Percentiles rank a stretch among this genome's conserved stretches.
These are phyloP conservation scores for Dipodomys ordii DNA, from an alignment of 2,113 vertebrate species.

Conservation along the genomic window DNA sequence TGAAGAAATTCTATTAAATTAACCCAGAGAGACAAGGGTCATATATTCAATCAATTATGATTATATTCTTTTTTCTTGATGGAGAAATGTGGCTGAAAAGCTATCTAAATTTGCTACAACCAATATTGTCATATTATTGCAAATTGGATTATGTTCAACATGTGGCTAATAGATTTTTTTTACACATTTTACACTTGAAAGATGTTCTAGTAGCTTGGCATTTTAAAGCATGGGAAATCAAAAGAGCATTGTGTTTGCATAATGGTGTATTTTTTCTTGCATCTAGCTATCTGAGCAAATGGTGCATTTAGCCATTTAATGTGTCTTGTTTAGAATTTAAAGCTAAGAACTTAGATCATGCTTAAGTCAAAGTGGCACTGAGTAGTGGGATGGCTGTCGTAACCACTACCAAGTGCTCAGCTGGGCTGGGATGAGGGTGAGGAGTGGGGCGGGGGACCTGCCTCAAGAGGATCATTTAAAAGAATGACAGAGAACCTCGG, in stretches of 20 bases:
- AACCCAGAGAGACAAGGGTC: slow-evolving; percentile 58
- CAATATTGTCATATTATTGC: slow-evolving; percentile 56
- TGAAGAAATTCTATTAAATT: slow-evolving; percentile 62
- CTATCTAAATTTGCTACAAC: slow-evolving; percentile 51
- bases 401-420: neutral
- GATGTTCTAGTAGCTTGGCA: slow-evolving; percentile 49
- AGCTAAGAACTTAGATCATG: neutral
- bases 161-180: slow-evolving; percentile 36
- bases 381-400: neutral
- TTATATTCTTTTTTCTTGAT: slow-evolving; percentile 52
- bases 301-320: neutral
- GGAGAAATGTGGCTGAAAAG: slow-evolving; percentile 52
- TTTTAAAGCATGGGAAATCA: slow-evolving; percentile 54
- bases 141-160: slow-evolving; percentile 46
- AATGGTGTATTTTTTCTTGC: slow-evolving; percentile 52
- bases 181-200: slow-evolving; percentile 57
- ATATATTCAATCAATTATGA: slow-evolving; percentile 64
- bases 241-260: slow-evolving; percentile 49
- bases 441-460: neutral
- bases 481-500: neutral
- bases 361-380: neutral
- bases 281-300: slow-evolving; percentile 34
- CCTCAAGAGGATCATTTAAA: neutral
- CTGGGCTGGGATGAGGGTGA: neutral
- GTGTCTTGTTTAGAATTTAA: slow-evolving; percentile 43